These are phyloP conservation scores for Forficula auricularia DNA, from an alignment of 1,140 invertebrate species.

Conservation along the genomic window DNA sequence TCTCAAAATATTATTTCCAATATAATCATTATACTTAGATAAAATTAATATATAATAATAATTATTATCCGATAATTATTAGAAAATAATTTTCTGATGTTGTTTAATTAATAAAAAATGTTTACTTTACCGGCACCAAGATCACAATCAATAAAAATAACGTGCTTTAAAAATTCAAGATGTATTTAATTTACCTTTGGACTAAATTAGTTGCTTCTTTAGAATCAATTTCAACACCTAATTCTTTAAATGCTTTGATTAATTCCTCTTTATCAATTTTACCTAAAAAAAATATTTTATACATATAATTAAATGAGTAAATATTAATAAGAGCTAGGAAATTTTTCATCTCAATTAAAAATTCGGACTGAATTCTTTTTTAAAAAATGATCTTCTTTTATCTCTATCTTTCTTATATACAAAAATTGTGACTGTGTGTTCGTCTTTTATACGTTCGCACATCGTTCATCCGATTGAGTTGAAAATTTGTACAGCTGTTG, in stretches of 20 bases:
- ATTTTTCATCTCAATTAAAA: too few species aligned
- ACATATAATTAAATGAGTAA: constrained; percentile 1
- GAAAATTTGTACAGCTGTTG: too few species aligned
- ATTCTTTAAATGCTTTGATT: constrained; percentile 59
- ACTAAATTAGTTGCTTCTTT: constrained; percentile 58
- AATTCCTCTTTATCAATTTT: constrained; percentile 72
- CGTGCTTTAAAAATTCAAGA: not conserved
- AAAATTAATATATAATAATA: constrained; percentile 2
- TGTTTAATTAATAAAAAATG: too few species aligned
- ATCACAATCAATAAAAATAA: not conserved
- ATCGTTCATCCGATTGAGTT: too few species aligned
- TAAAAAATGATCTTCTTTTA: too few species aligned
- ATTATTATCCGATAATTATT: not conserved
- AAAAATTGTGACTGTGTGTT: too few species aligned
- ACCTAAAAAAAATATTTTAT: constrained; percentile 34
- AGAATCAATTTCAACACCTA: constrained; percentile 56
- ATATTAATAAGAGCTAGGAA: too few species aligned
- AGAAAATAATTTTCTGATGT: too few species aligned
- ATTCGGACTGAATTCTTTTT: too few species aligned
- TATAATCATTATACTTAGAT: constrained; percentile 8
- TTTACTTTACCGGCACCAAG: too few species aligned
- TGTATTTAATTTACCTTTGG: constrained; percentile 38
- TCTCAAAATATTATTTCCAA: constrained; percentile 14
- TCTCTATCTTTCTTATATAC: too few species aligned
- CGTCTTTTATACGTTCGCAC: too few species aligned